These are phyloP conservation scores for Barbus barbus DNA, from an alignment of 2,113 vertebrate species.

Conservation along the genomic window DNA sequence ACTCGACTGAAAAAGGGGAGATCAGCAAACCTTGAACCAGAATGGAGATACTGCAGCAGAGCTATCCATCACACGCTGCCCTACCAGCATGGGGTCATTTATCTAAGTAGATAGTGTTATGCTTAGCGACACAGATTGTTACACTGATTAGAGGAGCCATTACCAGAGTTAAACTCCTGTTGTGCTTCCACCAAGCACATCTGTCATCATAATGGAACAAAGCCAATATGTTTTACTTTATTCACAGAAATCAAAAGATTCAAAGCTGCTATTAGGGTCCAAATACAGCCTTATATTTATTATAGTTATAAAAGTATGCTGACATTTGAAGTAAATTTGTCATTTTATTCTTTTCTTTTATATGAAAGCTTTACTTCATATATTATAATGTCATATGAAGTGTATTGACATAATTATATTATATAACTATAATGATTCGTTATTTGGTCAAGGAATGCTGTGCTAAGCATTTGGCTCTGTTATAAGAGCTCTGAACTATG, in stretches of 20 bases:
- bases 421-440: background rate
- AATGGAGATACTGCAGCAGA: constrained; percentile 10
- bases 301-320: background rate
- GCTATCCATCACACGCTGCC: constrained; percentile 27
- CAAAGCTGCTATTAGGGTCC: background rate
- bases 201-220: background rate
- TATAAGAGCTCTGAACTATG: background rate
- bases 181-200: background rate
- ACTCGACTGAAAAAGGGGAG: background rate
- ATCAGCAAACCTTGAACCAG: constrained; percentile 11
- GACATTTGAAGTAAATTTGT: background rate
- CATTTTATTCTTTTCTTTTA: background rate
- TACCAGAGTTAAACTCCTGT: constrained; percentile 4
- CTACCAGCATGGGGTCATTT: constrained; percentile 1
- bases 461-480: background rate
- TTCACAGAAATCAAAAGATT: background rate
- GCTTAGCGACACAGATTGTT: background rate
- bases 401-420: background rate
- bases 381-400: background rate
- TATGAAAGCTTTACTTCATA: background rate
- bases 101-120: background rate
- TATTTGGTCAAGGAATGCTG: background rate
- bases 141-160: constrained; percentile 28
- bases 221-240: background rate
- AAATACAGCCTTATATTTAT: background rate